Evolutionary conservation across 2,888 invertebrate species (phyloP).

Genomic region (Epinotia ramella): DNA sequence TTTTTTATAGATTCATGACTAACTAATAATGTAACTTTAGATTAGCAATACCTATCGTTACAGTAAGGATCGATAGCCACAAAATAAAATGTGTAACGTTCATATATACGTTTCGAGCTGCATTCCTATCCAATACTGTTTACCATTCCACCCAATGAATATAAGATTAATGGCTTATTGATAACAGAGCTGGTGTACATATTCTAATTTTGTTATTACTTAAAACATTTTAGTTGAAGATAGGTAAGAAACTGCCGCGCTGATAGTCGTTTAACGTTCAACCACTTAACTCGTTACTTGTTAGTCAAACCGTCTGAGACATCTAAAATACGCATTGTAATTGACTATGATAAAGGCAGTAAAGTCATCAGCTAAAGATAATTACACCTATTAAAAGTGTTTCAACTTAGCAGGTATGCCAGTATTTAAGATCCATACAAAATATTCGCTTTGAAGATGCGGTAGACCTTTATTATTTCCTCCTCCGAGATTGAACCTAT

Average conservation of each 20-base stretch:
- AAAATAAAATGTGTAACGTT: neutral
- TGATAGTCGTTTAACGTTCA: neutral
- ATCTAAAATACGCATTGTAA: neutral
- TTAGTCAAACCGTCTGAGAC: neutral
- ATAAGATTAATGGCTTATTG: neutral
- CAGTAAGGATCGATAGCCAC: neutral
- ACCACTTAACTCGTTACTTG: neutral
- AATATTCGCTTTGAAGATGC: too few species aligned
- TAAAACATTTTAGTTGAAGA: neutral
- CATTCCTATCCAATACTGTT: neutral
- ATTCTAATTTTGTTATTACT: neutral
- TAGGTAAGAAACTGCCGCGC: neutral
- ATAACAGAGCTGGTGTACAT: neutral
- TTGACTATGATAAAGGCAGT: slow-evolving; percentile 1
- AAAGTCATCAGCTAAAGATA: neutral
- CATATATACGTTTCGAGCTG: neutral
- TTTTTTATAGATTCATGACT: neutral
- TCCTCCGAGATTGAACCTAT: too few species aligned
- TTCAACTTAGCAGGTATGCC: neutral
- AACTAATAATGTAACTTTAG: neutral
- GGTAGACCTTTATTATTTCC: too few species aligned
- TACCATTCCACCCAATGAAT: neutral
- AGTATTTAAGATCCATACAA: neutral
- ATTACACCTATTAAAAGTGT: neutral
- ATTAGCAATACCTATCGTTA: neutral